A percentile compares a stretch with the other conserved stretches of the same genome.
Evolutionary conservation across 2,888 invertebrate species (phyloP).

Genomic region (Alentia gelatinosa): DNA sequence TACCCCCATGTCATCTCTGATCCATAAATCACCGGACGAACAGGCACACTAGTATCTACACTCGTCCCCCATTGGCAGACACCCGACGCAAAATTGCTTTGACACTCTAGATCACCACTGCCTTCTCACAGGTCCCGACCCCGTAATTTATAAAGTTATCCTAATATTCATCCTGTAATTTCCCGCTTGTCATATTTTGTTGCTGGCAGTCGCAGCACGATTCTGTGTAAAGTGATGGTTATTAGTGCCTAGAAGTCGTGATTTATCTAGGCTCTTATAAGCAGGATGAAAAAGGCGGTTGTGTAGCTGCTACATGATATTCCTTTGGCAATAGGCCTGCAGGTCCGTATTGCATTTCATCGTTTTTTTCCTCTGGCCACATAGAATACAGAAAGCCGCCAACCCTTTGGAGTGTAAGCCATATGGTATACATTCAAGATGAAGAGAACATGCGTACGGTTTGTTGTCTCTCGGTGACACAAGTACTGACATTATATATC

Average conservation of each 20-base stretch:
- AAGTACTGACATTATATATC: too few relatives aligned
- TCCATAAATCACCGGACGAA: conserved; percentile 3
- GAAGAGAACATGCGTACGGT: neutral
- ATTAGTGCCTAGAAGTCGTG: neutral
- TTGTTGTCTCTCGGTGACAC: too few relatives aligned
- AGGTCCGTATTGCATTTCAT: neutral
- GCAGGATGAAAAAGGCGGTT: neutral
- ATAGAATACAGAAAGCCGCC: too few relatives aligned
- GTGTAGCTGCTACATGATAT: neutral
- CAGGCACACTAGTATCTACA: neutral
- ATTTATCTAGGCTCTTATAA: neutral
- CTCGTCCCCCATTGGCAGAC: neutral
- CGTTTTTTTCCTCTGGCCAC: too few relatives aligned
- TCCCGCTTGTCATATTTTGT: conserved; percentile 43
- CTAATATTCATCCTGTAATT: conserved; percentile 44
- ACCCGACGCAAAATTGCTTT: conserved; percentile 11
- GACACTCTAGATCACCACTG: conserved; percentile 30
- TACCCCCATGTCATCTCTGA: conserved; percentile 3
- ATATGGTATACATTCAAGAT: neutral
- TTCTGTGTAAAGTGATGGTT: neutral
- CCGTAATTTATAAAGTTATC: conserved; percentile 37
- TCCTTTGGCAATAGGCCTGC: neutral
- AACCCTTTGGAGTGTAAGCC: neutral
- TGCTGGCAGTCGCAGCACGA: neutral
- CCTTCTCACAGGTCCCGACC: neutral